phyloP scores from a whole-genome alignment of 2,113 vertebrate species.

The Mixornis gularis region DNA sequence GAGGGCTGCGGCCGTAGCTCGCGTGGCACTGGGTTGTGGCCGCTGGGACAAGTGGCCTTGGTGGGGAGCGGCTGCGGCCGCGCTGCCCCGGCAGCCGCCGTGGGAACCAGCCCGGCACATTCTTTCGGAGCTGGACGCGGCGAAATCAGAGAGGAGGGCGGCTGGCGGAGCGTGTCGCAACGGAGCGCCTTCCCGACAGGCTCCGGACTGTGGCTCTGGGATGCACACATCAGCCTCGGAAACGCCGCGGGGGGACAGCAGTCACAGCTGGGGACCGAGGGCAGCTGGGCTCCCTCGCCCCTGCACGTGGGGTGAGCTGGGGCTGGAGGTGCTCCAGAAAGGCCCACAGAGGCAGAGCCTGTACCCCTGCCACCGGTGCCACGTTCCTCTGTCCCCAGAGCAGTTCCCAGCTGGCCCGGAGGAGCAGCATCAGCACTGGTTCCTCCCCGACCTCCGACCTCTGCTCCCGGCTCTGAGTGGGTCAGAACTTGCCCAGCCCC shows the following conservation, averaged over 20 bases:
- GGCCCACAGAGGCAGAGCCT: accelerated
- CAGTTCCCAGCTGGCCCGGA: accelerated
- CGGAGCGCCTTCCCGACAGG: background rate
- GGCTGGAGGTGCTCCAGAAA: background rate
- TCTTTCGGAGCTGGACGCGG: background rate
- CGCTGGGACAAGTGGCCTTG: background rate
- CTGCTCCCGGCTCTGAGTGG: background rate
- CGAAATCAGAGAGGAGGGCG: background rate
- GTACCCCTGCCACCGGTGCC: accelerated
- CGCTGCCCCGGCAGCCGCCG: background rate
- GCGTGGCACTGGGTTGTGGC: background rate
- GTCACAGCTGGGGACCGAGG: background rate
- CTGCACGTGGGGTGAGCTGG: accelerated
- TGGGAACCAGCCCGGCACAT: slow-evolving; percentile 28
- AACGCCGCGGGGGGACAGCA: background rate
- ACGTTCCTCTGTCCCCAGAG: background rate
- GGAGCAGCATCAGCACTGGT: background rate
- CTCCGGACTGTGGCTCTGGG: background rate
- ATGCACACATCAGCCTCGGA: background rate
- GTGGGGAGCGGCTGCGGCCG: background rate
- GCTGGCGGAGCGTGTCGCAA: background rate
- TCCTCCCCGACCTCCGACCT: accelerated
- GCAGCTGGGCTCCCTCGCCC: background rate
- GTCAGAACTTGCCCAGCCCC: background rate
- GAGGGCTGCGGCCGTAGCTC: background rate